Evolutionary conservation across 2,888 invertebrate genomes (phyloP).

Genomic region (Synergus gifuensis): DNA sequence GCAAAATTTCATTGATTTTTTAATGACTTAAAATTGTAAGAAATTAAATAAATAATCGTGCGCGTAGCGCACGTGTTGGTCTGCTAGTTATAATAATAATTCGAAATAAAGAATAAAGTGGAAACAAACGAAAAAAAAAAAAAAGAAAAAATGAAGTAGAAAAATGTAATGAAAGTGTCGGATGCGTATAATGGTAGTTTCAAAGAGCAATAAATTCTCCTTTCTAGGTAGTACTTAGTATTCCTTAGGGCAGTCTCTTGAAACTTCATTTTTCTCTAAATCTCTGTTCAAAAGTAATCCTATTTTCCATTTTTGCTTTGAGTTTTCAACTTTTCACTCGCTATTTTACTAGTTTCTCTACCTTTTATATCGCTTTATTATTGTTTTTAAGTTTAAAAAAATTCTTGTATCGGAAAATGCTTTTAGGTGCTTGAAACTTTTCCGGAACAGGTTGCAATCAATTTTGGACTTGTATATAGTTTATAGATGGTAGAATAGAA

Average conservation of each 20-base stretch:
- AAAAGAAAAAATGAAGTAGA: background rate
- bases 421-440: background rate
- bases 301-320: background rate
- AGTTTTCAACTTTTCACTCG: background rate
- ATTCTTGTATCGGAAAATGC: background rate
- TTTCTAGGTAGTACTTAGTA: background rate
- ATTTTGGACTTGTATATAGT: background rate
- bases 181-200: background rate
- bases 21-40: too few species aligned
- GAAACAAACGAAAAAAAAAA: background rate
- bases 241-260: background rate
- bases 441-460: background rate
- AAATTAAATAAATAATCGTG: too few species aligned
- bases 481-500: background rate
- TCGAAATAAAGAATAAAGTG: background rate
- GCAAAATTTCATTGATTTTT: too few species aligned
- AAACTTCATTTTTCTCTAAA: slow-evolving; percentile 6
- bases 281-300: background rate
- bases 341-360: background rate
- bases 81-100: too few species aligned
- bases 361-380: background rate
- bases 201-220: slow-evolving; percentile 1
- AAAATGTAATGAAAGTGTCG: background rate
- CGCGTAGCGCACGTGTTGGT: too few species aligned
- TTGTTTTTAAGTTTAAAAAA: background rate